A percentile compares a stretch with the other conserved stretches of the same genome.
These are phyloP conservation scores for Sus scrofa DNA, from an alignment of 2,113 vertebrate species.

Conservation along the genomic window DNA sequence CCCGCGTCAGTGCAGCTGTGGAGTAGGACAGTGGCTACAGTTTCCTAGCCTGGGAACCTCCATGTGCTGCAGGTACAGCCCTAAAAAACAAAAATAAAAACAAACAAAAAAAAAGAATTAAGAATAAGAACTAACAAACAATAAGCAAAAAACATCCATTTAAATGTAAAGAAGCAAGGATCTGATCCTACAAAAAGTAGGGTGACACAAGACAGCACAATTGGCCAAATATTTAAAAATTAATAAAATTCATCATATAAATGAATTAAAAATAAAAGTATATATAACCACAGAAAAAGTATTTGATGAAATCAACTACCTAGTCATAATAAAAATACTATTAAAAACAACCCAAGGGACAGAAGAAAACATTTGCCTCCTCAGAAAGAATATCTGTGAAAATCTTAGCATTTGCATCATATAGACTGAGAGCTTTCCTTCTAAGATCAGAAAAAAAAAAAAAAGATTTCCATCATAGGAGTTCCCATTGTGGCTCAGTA, in stretches of 20 bases:
- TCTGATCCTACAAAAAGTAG: not conserved
- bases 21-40: too few relatives aligned
- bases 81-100: too few relatives aligned
- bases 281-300: not conserved
- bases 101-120: too few relatives aligned
- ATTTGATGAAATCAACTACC: not conserved
- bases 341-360: not conserved
- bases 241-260: not conserved
- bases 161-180: not conserved
- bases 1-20: too few relatives aligned
- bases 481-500: too few relatives aligned
- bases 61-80: too few relatives aligned
- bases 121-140: not conserved
- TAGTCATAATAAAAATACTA: not conserved
- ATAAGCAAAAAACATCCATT: not conserved
- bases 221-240: not conserved
- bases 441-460: not conserved
- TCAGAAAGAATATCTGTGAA: not conserved
- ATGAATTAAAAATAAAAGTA: not conserved
- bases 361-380: not conserved
- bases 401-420: not conserved
- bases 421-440: not conserved
- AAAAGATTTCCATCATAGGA: not conserved
- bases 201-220: not conserved
- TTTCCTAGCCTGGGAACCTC: too few relatives aligned